Conservation (phyloP, 1,140 invertebrate genomes). For the Acromyrmex heyeri region DNA sequence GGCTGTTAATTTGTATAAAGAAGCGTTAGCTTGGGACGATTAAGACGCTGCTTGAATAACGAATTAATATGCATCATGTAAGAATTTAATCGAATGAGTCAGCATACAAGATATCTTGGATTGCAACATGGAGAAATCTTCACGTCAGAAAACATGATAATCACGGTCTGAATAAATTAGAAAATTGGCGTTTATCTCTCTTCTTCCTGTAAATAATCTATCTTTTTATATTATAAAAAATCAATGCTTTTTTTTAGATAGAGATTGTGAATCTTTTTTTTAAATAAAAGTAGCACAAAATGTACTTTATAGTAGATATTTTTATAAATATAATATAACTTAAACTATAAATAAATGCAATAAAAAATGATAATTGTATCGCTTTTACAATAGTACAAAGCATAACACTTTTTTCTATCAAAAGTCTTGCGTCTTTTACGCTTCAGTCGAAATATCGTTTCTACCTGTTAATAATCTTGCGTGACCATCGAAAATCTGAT, state of each 20-base stretch:
- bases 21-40: constrained; percentile 9
- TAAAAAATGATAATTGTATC: neutral
- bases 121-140: constrained; percentile 39
- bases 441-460: neutral
- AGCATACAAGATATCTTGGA: constrained; percentile 16
- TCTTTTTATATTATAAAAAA: neutral
- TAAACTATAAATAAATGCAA: neutral
- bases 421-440: neutral
- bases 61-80: constrained; percentile 40
- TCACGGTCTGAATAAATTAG: neutral
- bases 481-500: constrained; percentile 30
- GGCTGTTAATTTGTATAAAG: constrained; percentile 37
- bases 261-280: neutral
- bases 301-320: neutral
- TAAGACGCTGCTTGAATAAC: constrained; percentile 30
- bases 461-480: neutral
- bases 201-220: neutral
- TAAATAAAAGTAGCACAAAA: neutral
- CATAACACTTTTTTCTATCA: neutral
- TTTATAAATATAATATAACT: neutral
- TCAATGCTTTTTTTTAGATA: neutral
- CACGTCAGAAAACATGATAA: constrained; percentile 11
- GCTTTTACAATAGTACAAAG: neutral
- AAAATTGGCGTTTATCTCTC: constrained; percentile 14
- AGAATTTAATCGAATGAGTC: constrained; percentile 57